Evolutionary conservation across 2,113 vertebrate genomes (phyloP).

Genomic region (Phrynosoma blainvillii): DNA sequence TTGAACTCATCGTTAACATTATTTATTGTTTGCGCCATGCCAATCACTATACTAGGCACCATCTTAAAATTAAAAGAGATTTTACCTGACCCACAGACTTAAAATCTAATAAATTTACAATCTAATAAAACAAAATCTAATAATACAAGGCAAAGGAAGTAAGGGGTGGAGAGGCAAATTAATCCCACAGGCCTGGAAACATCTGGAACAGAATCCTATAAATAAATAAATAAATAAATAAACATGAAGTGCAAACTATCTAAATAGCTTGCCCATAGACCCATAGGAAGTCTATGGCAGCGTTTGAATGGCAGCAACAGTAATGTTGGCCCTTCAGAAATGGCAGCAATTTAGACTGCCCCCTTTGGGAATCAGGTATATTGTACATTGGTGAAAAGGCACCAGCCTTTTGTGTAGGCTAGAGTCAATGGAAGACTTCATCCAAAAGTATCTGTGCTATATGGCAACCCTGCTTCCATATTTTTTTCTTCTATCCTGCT

Average conservation of each 20-base stretch:
- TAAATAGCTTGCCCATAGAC: neutral
- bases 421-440: neutral
- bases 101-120: constrained; percentile 6
- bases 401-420: neutral
- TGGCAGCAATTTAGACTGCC: neutral
- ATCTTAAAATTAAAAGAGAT: neutral
- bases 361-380: neutral
- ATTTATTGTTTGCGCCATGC: neutral
- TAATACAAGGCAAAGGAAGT: neutral
- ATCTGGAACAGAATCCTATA: neutral
- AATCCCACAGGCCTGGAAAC: neutral
- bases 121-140: neutral
- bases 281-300: neutral
- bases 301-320: no score
- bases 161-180: neutral
- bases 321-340: neutral
- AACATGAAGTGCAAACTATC: neutral
- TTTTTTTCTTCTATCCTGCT: neutral
- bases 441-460: neutral
- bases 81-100: neutral
- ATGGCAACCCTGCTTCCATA: neutral
- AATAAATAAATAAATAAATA: neutral
- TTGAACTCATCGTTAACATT: neutral
- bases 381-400: no score
- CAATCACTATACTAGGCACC: neutral